These are phyloP conservation scores for Zophobas morio DNA, from an alignment of 1,140 invertebrate genomes.

Conservation along the genomic window DNA sequence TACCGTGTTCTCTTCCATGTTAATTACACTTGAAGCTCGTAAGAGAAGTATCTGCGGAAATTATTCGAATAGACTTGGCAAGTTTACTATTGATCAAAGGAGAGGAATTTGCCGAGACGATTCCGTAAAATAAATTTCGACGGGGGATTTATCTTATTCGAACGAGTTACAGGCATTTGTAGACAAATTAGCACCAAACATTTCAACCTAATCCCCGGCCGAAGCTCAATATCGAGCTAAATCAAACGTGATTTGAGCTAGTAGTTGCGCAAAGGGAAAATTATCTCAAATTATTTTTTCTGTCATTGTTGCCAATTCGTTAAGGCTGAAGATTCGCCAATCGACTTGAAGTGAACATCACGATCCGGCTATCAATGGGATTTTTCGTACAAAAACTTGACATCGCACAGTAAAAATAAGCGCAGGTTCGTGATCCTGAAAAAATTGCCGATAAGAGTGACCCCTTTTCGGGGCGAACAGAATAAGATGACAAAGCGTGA, in stretches of 20 bases:
- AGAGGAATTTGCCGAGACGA: slow-evolving; percentile 14
- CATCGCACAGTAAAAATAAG: too few relatives aligned
- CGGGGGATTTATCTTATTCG: slow-evolving; percentile 34
- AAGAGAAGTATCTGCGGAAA: not conserved
- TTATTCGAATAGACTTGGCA: not conserved
- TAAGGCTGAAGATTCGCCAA: too few relatives aligned
- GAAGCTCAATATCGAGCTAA: not conserved
- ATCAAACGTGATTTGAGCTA: not conserved
- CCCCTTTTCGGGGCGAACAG: too few relatives aligned
- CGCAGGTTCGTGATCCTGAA: too few relatives aligned
- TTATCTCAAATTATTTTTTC: not conserved
- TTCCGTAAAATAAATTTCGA: slow-evolving; percentile 13
- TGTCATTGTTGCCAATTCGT: not conserved
- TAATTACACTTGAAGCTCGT: slow-evolving; percentile 3
- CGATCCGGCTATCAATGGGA: too few relatives aligned
- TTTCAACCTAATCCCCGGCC: not conserved
- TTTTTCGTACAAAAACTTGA: too few relatives aligned
- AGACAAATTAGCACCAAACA: slow-evolving; percentile 24
- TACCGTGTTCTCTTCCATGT: not conserved
- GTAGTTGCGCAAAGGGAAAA: not conserved
- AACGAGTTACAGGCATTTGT: slow-evolving; percentile 6
- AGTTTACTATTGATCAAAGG: slow-evolving; percentile 22
- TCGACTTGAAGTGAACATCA: too few relatives aligned
- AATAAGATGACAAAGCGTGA: too few relatives aligned
- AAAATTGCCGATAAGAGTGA: too few relatives aligned